Evolutionary conservation across 2,113 vertebrate species (phyloP).

Genomic region (Corythornis vintsioides): DNA sequence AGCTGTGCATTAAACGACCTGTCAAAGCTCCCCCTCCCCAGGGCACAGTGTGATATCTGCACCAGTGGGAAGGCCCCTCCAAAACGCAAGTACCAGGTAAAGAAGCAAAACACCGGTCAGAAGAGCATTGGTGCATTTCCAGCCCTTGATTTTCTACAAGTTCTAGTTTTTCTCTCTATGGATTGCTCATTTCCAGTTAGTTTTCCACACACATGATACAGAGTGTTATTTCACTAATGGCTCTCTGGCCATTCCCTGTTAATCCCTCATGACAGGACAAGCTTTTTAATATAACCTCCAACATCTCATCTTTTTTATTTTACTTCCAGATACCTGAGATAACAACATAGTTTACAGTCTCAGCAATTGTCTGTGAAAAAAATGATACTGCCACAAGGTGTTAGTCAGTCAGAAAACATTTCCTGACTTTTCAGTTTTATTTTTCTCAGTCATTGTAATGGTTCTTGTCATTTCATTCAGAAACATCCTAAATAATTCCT

Average conservation of each 20-base stretch:
- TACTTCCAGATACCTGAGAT: not conserved
- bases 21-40: not conserved
- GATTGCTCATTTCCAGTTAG: not conserved
- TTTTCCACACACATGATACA: not conserved
- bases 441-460: not conserved
- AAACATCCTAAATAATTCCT: not conserved
- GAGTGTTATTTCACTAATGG: not conserved
- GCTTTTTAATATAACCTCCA: not conserved
- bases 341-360: not conserved
- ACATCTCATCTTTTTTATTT: not conserved
- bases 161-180: not conserved
- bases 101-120: not conserved
- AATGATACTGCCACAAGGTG: not conserved
- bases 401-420: not conserved
- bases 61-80: not conserved
- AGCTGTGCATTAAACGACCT: not conserved
- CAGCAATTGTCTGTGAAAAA: not conserved
- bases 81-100: not conserved
- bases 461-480: not conserved
- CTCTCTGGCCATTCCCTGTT: not conserved
- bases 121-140: not conserved
- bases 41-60: not conserved
- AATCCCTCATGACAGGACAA: not conserved
- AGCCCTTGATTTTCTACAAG: not conserved
- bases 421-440: not conserved